Evolutionary conservation across 2,888 invertebrate genomes (phyloP).

Genomic region (Spodoptera littoralis): DNA sequence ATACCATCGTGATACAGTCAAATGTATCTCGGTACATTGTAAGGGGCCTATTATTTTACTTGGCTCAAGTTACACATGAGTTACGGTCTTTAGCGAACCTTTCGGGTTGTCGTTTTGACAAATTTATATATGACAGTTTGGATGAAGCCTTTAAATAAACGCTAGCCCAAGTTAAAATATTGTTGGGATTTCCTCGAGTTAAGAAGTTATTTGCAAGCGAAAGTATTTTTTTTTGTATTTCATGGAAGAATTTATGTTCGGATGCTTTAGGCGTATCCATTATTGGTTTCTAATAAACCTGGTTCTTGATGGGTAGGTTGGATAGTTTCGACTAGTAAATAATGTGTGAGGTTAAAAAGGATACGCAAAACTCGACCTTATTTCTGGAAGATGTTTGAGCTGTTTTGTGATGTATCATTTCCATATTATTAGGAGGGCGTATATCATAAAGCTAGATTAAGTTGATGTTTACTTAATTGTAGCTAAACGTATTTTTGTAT

Average conservation of each 20-base stretch:
- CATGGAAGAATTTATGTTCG: not conserved
- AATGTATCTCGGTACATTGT: slow-evolving; percentile 37
- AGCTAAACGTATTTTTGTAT: too few species aligned
- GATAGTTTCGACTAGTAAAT: too few species aligned
- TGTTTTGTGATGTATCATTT: too few species aligned
- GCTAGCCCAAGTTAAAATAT: slow-evolving; percentile 59
- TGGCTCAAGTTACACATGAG: slow-evolving; percentile 66
- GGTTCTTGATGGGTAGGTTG: too few species aligned
- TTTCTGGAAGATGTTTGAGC: too few species aligned
- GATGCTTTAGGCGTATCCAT: too few species aligned
- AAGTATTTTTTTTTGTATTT: slow-evolving; percentile 9
- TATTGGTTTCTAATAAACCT: too few species aligned
- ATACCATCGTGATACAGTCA: slow-evolving; percentile 49
- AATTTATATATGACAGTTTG: slow-evolving; percentile 73
- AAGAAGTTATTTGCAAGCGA: slow-evolving; percentile 50
- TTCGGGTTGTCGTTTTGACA: slow-evolving; percentile 71
- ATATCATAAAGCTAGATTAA: too few species aligned
- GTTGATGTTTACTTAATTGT: too few species aligned
- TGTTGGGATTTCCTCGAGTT: slow-evolving; percentile 56
- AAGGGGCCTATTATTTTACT: slow-evolving; percentile 66
- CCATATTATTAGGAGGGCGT: too few species aligned
- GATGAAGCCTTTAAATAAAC: slow-evolving; percentile 69
- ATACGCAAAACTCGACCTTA: too few species aligned
- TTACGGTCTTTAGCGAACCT: slow-evolving; percentile 67
- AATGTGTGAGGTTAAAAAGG: too few species aligned